Conservation (phyloP, 2,797 vertebrate genomes). For the Salarias fasciatus region DNA sequence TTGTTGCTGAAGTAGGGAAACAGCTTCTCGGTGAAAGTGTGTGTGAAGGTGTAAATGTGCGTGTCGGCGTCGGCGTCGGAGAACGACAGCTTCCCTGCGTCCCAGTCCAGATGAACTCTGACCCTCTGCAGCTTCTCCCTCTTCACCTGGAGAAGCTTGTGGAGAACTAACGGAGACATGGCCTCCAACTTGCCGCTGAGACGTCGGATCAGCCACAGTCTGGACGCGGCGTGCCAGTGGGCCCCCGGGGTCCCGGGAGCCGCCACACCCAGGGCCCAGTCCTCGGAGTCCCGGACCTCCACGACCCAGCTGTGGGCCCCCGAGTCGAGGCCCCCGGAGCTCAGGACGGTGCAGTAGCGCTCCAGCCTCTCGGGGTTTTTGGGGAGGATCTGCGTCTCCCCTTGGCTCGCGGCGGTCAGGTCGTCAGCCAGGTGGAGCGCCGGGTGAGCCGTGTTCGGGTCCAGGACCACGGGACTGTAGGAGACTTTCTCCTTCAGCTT, state of each 20-base stretch:
- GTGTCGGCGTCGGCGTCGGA: background rate
- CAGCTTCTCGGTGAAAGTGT: conserved; percentile 24
- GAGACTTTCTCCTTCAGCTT: conserved; percentile 40
- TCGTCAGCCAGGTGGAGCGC: no score
- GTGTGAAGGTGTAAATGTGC: conserved; percentile 41
- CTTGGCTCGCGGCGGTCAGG: conserved; percentile 20
- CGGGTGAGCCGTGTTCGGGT: conserved; percentile 32
- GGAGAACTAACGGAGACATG: background rate
- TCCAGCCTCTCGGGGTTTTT: conserved; percentile 43
- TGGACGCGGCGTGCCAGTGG: background rate
- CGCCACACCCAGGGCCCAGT: conserved; percentile 38
- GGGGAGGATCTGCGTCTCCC: conserved; percentile 20
- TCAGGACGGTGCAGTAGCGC: conserved; percentile 4
- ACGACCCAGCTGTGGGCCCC: conserved; percentile 50
- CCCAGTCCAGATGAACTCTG: conserved; percentile 45
- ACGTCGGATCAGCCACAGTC: conserved; percentile 41
- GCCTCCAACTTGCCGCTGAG: conserved; percentile 12
- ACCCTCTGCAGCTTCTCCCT: conserved; percentile 18
- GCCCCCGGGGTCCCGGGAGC: no score
- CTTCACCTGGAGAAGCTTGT: background rate
- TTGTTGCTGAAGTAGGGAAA: conserved; percentile 35
- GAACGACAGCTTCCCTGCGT: conserved; percentile 31
- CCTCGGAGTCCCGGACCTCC: conserved; percentile 23
- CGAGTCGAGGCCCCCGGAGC: conserved; percentile 24
- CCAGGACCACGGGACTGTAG: conserved; percentile 53